Evolutionary conservation across 2,888 invertebrate genomes (phyloP).

Genomic region (Lamproptera curius): DNA sequence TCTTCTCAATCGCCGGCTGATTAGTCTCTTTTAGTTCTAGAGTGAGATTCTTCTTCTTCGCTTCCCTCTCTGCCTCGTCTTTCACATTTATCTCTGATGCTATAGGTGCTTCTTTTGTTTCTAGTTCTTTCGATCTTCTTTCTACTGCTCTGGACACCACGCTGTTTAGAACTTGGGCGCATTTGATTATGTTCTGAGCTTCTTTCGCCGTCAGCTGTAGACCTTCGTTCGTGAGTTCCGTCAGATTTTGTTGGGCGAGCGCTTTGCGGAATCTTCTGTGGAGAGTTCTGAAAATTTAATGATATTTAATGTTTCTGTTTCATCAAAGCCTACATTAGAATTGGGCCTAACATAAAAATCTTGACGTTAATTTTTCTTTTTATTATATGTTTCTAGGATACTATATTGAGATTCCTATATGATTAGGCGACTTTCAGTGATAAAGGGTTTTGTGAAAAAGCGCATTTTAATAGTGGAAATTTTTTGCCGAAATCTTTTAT

Average conservation of each 20-base stretch:
- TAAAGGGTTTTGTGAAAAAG: no score
- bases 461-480: no score
- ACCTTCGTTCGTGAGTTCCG: slow-evolving; percentile 55
- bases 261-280: slow-evolving; percentile 44
- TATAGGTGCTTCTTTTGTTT: slow-evolving; percentile 30
- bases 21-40: slow-evolving; percentile 57
- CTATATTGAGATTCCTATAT: no score
- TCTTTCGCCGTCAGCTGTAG: slow-evolving; percentile 58
- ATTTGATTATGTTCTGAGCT: slow-evolving; percentile 64
- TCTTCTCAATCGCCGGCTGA: slow-evolving; percentile 49
- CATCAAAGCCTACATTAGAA: no score
- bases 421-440: no score
- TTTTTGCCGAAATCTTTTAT: no score
- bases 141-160: slow-evolving; percentile 61
- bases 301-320: background rate
- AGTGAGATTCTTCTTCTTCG: slow-evolving; percentile 53
- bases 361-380: no score
- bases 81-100: slow-evolving; percentile 29
- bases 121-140: slow-evolving; percentile 37
- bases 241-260: slow-evolving; percentile 51
- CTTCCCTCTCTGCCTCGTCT: slow-evolving; percentile 30
- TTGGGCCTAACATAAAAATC: no score
- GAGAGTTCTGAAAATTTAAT: slow-evolving; percentile 44
- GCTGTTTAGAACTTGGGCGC: slow-evolving; percentile 60
- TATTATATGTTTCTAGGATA: no score